A percentile compares a stretch with the other conserved stretches of the same genome.
Conservation (phyloP, 2,113 vertebrate species). For the Aphyosemion australe region DNA sequence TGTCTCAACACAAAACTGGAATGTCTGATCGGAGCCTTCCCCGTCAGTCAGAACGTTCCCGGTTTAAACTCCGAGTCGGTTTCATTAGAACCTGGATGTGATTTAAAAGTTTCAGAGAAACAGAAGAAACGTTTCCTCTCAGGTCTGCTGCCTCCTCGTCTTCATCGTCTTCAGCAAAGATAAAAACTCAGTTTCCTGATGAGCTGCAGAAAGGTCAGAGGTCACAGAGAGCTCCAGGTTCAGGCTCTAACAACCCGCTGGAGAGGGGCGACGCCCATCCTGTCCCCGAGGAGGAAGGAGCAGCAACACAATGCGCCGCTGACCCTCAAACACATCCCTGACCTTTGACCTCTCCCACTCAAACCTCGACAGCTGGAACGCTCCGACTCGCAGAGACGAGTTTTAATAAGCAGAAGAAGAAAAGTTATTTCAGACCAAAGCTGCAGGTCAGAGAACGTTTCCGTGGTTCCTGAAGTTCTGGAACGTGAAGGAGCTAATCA, state of each 20-base stretch:
- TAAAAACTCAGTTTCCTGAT: constrained; percentile 38
- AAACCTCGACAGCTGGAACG: constrained; percentile 22
- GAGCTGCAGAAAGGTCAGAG: constrained; percentile 24
- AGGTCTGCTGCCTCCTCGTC: too few relatives aligned
- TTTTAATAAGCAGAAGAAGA: not conserved
- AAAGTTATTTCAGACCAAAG: too few relatives aligned
- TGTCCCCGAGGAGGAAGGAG: constrained; percentile 28
- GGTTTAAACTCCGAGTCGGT: too few relatives aligned
- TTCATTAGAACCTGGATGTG: not conserved
- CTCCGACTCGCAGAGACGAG: not conserved
- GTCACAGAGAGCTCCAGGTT: constrained; percentile 27
- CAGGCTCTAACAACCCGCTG: constrained; percentile 11
- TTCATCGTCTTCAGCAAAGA: too few relatives aligned
- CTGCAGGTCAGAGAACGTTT: too few relatives aligned
- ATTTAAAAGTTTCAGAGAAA: not conserved
- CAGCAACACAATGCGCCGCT: constrained; percentile 22
- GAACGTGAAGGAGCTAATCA: too few relatives aligned
- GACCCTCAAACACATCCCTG: constrained; percentile 27
- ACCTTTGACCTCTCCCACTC: constrained; percentile 49
- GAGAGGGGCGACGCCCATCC: constrained; percentile 52
- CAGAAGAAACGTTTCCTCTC: not conserved
- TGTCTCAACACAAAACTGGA: too few relatives aligned
- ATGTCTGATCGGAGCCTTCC: too few relatives aligned
- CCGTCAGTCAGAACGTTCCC: too few relatives aligned
- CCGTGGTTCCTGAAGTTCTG: too few relatives aligned